Base-by-base conservation (phyloP, 2,797 vertebrate species). In the Rhabdophis nuchalis region DNA sequence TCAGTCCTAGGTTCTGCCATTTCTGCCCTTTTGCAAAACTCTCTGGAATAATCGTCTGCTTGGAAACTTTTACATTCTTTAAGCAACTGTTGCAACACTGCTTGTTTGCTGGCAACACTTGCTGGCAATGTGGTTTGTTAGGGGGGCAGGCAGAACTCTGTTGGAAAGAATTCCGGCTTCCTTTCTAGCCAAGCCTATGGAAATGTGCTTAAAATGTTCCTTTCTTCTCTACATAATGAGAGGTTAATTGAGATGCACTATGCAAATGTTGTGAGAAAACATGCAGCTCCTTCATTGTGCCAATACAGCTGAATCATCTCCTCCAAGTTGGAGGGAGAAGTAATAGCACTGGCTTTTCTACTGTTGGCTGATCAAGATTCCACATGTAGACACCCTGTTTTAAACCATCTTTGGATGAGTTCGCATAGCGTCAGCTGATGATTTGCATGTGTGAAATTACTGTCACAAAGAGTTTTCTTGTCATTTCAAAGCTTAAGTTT, bases 61-160 rank as follows among this genome's bases (percentile, higher is more conserved):
- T 56, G 56, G 82, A 23, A 68, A 46, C 18, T 58, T 61, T 86
- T 1, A 60, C n/a, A 88, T n/a, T 50, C 58, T 92, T 90, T 52
- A 92, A 94, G 91, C 89, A 86, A 87, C 93, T 90, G 60, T 88
- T 94, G 92, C 94, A 94, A 1, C 60, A 86, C 12, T 64, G 91
- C 72, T 91, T 95, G 52, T 56, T 85, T 23, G 61, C 92, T 95
- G 96, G 72, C 36, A 46, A 25, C 10, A 2, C 61, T 91, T 14
- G 61, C 92, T 95, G 96, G 90, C 95, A 92, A 87, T 77, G 89
- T 64, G 89, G 89, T 54, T 18, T 92, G n/a, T 85, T 60, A 2
- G 14, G 54, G 54, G 46, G 29, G 53, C 52, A 64, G 54, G 60
- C n/a, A 92, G 89, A 32, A 50, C 91, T 46, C 58, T 89, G 25